phyloP scores from a whole-genome alignment of 2,797 vertebrate species.

The Pristis pectinata region DNA sequence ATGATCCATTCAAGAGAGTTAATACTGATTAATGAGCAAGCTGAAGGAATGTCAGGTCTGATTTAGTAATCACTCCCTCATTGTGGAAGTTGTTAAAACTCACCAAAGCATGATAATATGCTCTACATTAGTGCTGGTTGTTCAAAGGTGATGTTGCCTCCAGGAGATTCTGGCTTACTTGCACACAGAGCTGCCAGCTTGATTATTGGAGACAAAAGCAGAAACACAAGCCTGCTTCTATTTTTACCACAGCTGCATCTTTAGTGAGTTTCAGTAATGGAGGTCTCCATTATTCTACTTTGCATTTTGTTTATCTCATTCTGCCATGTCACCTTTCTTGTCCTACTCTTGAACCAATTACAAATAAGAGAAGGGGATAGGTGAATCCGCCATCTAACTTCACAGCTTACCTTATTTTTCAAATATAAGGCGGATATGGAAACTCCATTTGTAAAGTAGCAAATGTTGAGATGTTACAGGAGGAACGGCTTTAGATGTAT shows the following conservation, averaged over 20 bases:
- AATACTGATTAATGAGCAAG: conserved; percentile 33
- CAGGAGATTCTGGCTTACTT: neutral
- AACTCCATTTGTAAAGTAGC: too few relatives aligned
- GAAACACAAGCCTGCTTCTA: neutral
- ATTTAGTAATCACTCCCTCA: conserved; percentile 32
- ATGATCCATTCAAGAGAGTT: neutral
- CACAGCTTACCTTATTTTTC: neutral
- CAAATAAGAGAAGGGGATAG: neutral
- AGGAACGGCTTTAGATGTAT: too few relatives aligned
- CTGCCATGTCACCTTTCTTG: too few relatives aligned
- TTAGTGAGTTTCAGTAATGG: neutral
- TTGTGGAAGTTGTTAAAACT: conserved; percentile 1
- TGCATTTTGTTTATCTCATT: neutral
- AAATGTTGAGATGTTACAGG: too few relatives aligned
- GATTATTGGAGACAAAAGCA: conserved; percentile 8
- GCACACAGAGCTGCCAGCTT: conserved; percentile 5
- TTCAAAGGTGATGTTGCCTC: conserved; percentile 33
- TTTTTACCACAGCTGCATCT: conserved; percentile 14
- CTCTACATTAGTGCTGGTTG: neutral
- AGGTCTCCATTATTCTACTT: neutral
- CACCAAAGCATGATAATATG: conserved; percentile 35
- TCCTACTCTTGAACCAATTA: neutral
- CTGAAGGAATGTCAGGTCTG: conserved; percentile 19
- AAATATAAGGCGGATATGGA: too few relatives aligned
- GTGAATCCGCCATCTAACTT: neutral